phyloP scores from a whole-genome alignment of 2,797 vertebrate species.

The Macrochelys suwanniensis region DNA sequence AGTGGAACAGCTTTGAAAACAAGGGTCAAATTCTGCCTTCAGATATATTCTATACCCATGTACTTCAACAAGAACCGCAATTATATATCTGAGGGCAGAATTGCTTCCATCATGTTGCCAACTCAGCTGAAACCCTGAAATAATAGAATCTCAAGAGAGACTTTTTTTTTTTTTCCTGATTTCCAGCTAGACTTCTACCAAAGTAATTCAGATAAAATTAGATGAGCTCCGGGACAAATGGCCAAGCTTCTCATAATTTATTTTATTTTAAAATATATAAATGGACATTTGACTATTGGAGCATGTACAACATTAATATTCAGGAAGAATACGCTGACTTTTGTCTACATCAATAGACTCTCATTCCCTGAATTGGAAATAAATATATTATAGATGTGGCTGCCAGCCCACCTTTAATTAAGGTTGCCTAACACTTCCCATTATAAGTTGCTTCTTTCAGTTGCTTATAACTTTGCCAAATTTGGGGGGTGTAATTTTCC shows the following conservation, averaged over 20 bases:
- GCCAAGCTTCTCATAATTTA: not conserved
- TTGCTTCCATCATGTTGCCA: not conserved
- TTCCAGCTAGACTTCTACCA: not conserved
- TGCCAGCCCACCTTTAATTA: not conserved
- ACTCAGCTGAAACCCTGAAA: not conserved
- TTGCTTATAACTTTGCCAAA: not conserved
- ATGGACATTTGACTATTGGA: not conserved
- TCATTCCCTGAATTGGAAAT: not conserved
- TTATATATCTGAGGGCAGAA: not conserved
- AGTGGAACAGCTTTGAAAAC: not conserved
- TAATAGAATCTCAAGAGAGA: not conserved
- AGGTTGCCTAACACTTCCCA: not conserved
- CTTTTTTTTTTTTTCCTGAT: not conserved
- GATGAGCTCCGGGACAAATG: not conserved
- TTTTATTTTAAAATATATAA: not conserved
- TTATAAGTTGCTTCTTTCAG: not conserved
- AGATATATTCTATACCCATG: not conserved
- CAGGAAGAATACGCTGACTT: not conserved
- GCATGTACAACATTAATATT: not conserved
- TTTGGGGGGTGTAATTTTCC: not conserved
- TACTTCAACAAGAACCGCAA: conserved; percentile 38
- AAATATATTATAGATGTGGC: not conserved
- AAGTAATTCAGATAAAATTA: not conserved
- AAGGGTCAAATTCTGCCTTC: conserved; percentile 32
- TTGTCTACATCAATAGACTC: not conserved